phyloP scores from a whole-genome alignment of 2,888 invertebrate genomes.

The Acleris literana region DNA sequence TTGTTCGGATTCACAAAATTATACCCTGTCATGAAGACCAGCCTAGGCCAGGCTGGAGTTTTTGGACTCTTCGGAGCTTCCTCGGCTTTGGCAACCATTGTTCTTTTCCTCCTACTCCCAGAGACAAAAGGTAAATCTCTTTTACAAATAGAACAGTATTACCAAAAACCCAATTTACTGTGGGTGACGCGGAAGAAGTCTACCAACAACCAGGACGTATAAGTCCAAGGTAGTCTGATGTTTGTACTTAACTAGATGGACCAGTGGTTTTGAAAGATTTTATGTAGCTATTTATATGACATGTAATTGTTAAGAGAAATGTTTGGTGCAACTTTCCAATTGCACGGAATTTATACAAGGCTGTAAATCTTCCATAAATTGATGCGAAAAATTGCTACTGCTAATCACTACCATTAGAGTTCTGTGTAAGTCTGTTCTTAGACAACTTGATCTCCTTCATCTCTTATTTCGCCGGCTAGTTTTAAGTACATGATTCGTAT shows the following conservation, averaged over 20 bases:
- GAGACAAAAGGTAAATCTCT: constrained; percentile 89
- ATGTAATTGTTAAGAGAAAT: background rate
- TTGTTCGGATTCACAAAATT: constrained; percentile 88
- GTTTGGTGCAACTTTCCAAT: no score
- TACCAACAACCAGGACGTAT: constrained; percentile 58
- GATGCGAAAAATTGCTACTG: no score
- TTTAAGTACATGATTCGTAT: no score
- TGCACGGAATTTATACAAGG: constrained; percentile 8
- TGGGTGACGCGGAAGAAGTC: constrained; percentile 82
- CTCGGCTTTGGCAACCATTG: constrained; percentile 85
- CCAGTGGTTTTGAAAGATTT: constrained; percentile 28
- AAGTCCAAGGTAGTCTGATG: constrained; percentile 40
- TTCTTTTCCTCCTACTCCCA: constrained; percentile 87
- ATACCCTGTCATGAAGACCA: constrained; percentile 85
- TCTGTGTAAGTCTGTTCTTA: no score
- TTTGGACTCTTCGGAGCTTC: constrained; percentile 88
- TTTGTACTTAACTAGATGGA: constrained; percentile 33
- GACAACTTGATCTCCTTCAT: no score
- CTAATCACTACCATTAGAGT: no score
- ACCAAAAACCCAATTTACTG: constrained; percentile 85
- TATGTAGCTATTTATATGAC: constrained; percentile 19
- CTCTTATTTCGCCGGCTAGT: no score
- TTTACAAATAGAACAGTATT: constrained; percentile 91
- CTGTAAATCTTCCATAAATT: background rate
- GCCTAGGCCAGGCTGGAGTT: constrained; percentile 86